These are phyloP conservation scores for Leucoraja erinaceus DNA, from an alignment of 2,113 vertebrate genomes.

Conservation along the genomic window DNA sequence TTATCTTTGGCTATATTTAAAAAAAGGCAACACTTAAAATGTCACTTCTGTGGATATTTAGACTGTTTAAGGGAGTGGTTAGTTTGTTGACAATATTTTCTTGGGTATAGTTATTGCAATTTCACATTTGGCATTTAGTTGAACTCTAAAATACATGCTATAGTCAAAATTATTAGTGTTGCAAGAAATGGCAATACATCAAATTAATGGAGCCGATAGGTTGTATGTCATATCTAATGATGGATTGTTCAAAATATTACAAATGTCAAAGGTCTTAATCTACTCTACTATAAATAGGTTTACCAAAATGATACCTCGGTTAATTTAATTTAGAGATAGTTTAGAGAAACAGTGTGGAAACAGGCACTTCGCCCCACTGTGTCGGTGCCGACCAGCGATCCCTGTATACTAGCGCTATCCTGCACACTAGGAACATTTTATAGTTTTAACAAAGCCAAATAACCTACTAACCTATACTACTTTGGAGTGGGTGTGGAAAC, in stretches of 20 bases:
- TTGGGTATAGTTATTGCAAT: neutral
- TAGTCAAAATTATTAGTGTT: constrained; percentile 1
- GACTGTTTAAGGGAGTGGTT: neutral
- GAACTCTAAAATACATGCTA: neutral
- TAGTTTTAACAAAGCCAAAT: no score
- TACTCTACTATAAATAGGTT: neutral
- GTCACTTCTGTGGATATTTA: no score
- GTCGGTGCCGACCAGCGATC: no score
- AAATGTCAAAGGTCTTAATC: neutral
- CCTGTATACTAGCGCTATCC: no score
- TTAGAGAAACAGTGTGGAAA: no score
- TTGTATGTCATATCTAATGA: neutral
- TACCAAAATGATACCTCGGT: no score
- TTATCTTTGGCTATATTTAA: neutral
- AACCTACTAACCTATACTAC: no score
- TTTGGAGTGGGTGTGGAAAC: no score
- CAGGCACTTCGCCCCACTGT: no score
- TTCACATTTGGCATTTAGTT: neutral
- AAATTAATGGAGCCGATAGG: neutral
- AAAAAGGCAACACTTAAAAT: neutral
- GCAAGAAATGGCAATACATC: neutral
- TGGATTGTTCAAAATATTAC: neutral
- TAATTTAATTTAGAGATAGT: no score
- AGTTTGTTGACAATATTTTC: neutral
- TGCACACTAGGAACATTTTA: no score